A percentile compares a stretch with the other conserved stretches of the same genome.
phyloP scores from a whole-genome alignment of 2,888 invertebrate genomes.

The Sipunculus nudus region DNA sequence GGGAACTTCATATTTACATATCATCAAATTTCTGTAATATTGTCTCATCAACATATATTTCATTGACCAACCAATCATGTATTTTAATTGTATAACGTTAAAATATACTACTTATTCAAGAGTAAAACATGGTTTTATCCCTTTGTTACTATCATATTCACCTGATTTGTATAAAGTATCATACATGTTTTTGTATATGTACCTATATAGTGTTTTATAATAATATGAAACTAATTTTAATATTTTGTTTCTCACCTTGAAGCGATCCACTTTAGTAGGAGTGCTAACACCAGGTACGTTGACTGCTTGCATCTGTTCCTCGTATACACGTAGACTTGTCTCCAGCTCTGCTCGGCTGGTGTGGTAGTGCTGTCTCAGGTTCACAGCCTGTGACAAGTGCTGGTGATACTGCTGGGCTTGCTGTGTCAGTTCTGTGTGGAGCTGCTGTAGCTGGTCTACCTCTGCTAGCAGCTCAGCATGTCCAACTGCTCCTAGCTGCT shows the following conservation, averaged over 20 bases:
- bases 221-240: no score
- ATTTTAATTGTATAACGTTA: no score
- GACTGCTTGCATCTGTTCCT: slow-evolving; percentile 48
- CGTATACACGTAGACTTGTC: slow-evolving; percentile 41
- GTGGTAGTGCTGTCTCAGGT: slow-evolving; percentile 88
- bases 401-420: slow-evolving; percentile 79
- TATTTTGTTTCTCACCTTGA: slow-evolving; percentile 45
- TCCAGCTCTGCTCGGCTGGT: slow-evolving; percentile 67
- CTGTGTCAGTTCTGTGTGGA: slow-evolving; percentile 14
- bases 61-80: no score
- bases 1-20: no score
- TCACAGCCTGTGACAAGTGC: slow-evolving; percentile 76
- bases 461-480: slow-evolving; percentile 54
- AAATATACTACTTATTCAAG: no score
- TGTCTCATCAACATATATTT: no score
- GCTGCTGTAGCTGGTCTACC: slow-evolving; percentile 1
- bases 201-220: no score
- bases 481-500: slow-evolving; percentile 74
- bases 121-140: no score
- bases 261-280: slow-evolving; percentile 48
- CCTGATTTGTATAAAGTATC: no score
- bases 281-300: slow-evolving; percentile 44
- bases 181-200: no score
- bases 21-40: no score
- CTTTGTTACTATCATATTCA: no score